Percentiles rank a stretch among this genome's conserved stretches.
Conservation (phyloP, 2,113 vertebrate species). For the Azemiops feae region DNA sequence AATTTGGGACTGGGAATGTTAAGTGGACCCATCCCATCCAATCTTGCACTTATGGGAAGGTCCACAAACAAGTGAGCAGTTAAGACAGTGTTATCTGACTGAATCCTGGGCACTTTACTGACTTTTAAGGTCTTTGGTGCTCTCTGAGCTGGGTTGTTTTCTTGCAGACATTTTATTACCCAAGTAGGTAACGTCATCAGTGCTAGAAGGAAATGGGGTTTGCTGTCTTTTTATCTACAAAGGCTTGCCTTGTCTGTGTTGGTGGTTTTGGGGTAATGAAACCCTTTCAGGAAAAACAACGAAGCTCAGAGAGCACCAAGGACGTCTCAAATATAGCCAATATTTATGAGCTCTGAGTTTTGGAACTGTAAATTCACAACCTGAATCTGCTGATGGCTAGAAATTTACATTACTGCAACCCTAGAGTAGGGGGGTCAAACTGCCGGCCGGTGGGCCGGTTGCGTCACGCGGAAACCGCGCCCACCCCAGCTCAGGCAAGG, state of each 20-base stretch:
- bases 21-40: not conserved
- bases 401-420: not conserved
- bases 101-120: too few species aligned
- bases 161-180: too few species aligned
- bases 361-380: not conserved
- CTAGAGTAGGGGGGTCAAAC: too few species aligned
- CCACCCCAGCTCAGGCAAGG: too few species aligned
- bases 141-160: too few species aligned
- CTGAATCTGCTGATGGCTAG: not conserved
- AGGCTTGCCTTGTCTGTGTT: not conserved
- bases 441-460: too few species aligned
- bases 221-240: not conserved
- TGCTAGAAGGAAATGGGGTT: not conserved
- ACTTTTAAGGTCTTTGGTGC: too few species aligned
- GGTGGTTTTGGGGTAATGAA: not conserved
- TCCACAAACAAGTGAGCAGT: too few species aligned
- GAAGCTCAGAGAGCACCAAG: not conserved
- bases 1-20: not conserved
- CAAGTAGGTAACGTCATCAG: too few species aligned
- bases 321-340: not conserved
- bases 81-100: too few species aligned
- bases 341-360: not conserved
- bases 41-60: not conserved
- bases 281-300: not conserved
- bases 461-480: too few species aligned